phyloP scores from a whole-genome alignment of 2,888 invertebrate species.

The Acleris emargana region DNA sequence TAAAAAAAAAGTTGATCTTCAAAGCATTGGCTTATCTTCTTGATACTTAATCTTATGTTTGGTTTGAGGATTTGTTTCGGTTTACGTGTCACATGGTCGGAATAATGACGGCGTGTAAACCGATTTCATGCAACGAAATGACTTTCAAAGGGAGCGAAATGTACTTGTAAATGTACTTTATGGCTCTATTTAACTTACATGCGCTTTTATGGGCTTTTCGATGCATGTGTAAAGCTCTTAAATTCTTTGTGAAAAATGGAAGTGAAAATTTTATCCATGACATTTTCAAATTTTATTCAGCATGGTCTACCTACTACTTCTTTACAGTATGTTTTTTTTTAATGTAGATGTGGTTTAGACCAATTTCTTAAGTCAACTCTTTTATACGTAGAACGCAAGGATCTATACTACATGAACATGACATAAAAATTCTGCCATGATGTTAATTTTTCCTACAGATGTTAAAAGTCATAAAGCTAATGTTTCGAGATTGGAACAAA shows the following conservation, averaged over 20 bases:
- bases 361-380: too few relatives aligned
- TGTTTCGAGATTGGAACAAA: neutral
- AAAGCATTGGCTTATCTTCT: neutral
- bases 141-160: conserved; percentile 26
- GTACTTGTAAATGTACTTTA: conserved; percentile 1
- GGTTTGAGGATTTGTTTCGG: conserved; percentile 1
- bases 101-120: conserved; percentile 29
- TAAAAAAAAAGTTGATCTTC: too few relatives aligned
- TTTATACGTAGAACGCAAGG: too few relatives aligned
- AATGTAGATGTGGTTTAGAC: too few relatives aligned
- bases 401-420: too few relatives aligned
- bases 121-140: conserved; percentile 32
- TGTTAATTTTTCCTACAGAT: too few relatives aligned
- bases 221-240: neutral
- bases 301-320: too few relatives aligned
- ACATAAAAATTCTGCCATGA: too few relatives aligned
- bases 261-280: too few relatives aligned
- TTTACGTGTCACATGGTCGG: conserved; percentile 13
- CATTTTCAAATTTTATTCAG: too few relatives aligned
- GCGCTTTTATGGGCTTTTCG: neutral
- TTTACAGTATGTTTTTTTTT: too few relatives aligned
- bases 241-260: neutral
- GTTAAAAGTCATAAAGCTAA: too few relatives aligned
- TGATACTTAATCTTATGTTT: neutral
- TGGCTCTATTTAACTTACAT: neutral